Percentiles rank a stretch among this genome's conserved stretches.
Conservation (phyloP, 2,113 vertebrate species). For the Sitta europaea region DNA sequence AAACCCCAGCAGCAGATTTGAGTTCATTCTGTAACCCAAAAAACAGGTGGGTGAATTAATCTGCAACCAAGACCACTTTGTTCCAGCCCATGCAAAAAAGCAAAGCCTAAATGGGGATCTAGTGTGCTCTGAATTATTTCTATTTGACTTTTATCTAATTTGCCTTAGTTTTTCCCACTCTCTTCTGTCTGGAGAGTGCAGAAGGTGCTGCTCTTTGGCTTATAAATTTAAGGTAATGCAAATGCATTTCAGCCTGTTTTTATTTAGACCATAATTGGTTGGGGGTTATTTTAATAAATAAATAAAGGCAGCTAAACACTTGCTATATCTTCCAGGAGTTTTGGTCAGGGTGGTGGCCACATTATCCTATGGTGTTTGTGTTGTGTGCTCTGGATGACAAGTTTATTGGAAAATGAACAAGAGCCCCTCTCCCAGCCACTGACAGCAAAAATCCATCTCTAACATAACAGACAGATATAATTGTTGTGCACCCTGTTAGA, state of each 20-base stretch:
- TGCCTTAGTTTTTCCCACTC: background rate
- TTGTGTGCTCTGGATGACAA: background rate
- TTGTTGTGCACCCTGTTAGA: constrained; percentile 59
- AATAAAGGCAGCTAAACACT: background rate
- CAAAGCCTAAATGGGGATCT: background rate
- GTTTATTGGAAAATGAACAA: constrained; percentile 11
- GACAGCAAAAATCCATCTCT: constrained; percentile 55
- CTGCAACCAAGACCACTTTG: background rate
- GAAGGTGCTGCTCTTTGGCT: background rate
- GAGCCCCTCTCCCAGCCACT: constrained; percentile 8
- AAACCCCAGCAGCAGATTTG: background rate
- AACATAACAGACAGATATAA: constrained; percentile 57
- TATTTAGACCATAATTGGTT: background rate
- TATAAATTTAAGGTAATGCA: background rate
- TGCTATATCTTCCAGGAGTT: background rate
- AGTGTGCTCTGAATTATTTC: background rate
- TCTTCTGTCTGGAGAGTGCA: background rate
- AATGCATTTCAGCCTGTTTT: background rate
- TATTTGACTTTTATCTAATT: background rate
- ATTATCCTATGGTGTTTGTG: background rate
- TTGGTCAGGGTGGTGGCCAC: background rate
- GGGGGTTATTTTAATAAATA: background rate
- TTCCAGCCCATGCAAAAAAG: background rate
- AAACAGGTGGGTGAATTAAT: background rate
- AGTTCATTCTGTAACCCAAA: background rate